Evolutionary conservation across 2,888 invertebrate genomes (phyloP).

Genomic region (Drosophila anceps): DNA sequence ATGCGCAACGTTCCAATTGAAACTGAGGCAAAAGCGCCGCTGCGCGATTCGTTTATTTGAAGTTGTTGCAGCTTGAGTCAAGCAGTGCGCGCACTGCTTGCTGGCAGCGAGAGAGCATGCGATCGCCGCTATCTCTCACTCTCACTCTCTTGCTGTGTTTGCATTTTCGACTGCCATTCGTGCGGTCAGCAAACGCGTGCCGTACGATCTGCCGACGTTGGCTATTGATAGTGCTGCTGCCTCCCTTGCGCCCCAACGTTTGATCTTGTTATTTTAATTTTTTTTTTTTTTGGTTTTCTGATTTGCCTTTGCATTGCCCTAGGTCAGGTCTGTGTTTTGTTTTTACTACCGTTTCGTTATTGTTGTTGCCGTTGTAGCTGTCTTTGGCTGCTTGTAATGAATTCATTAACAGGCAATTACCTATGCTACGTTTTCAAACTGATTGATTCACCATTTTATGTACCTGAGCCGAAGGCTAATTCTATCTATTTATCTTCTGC

Average conservation of each 20-base stretch:
- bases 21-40: conserved; percentile 59
- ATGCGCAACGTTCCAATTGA: conserved; percentile 75
- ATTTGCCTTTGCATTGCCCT: conserved; percentile 67
- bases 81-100: conserved; percentile 60
- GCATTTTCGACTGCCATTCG: conserved; percentile 4
- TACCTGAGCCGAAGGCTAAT: conserved; percentile 14
- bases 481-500: conserved; percentile 22
- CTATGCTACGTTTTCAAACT: conserved; percentile 46
- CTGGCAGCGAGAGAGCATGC: conserved; percentile 19
- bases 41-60: conserved; percentile 70
- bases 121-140: not conserved
- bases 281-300: too few relatives aligned
- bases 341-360: conserved; percentile 50
- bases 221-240: conserved; percentile 24
- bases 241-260: not conserved
- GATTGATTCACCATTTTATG: conserved; percentile 51
- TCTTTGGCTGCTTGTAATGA: conserved; percentile 65
- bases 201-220: conserved; percentile 33
- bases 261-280: conserved; percentile 16
- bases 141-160: conserved; percentile 16
- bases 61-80: conserved; percentile 37
- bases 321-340: conserved; percentile 71
- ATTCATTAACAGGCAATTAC: conserved; percentile 72
- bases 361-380: conserved; percentile 13
- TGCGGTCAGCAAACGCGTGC: conserved; percentile 52